These are phyloP conservation scores for Calyptommatus sinebrachiatus DNA, from an alignment of 2,113 vertebrate genomes.

Conservation along the genomic window DNA sequence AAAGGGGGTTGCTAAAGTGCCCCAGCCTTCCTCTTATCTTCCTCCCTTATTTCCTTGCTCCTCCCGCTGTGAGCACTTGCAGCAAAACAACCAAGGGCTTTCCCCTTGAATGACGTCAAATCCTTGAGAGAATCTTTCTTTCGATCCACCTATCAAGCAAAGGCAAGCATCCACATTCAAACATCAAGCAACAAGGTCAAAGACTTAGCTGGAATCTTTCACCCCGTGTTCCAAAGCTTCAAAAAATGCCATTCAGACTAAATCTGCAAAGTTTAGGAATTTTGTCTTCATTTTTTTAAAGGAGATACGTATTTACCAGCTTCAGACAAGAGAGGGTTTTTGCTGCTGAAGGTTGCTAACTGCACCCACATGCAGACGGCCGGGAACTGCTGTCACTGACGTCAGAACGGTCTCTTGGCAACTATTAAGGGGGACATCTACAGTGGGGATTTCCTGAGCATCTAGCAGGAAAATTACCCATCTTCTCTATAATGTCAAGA, in stretches of 20 bases:
- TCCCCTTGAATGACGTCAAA: conserved; percentile 3
- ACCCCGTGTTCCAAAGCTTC: neutral
- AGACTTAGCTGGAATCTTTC: fast-evolving
- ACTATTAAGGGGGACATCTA: conserved; percentile 74
- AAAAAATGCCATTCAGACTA: neutral
- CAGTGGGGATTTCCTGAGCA: conserved; percentile 83
- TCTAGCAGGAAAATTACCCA: conserved; percentile 68
- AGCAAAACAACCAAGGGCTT: neutral
- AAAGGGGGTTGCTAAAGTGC: neutral
- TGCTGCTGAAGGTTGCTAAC: conserved; percentile 43
- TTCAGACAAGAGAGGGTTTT: conserved; percentile 13
- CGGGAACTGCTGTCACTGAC: conserved; percentile 72
- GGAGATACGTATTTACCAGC: conserved; percentile 24
- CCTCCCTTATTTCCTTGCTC: neutral
- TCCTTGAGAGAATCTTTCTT: neutral
- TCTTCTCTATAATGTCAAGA: conserved; percentile 60
- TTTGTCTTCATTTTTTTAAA: neutral
- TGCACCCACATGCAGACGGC: conserved; percentile 33
- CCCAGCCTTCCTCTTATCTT: neutral
- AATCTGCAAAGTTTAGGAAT: neutral
- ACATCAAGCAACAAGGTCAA: neutral
- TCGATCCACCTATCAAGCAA: neutral
- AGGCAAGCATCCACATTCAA: neutral
- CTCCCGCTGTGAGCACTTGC: conserved; percentile 18
- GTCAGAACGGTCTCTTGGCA: conserved; percentile 79